Base-by-base conservation (phyloP, 2,888 invertebrate species). In the Caenorhabditis becei region DNA sequence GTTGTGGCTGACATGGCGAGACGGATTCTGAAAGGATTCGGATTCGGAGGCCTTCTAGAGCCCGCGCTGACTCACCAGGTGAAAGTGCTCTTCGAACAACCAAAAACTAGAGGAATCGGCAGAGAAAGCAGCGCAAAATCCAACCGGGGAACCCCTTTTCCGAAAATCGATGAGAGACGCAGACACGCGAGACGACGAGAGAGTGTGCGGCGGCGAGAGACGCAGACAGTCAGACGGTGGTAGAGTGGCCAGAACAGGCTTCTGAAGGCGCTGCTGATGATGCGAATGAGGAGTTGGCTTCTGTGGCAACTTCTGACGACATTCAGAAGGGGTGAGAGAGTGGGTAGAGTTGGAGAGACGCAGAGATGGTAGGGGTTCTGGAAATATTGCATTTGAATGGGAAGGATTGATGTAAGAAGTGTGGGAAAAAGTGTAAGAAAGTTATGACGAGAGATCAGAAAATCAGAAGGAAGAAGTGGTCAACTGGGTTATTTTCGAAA, bases 241-340 rank as follows among this genome's bases (percentile, higher is more conserved):
- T 28, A 26, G 74, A 75, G 74, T 51, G 51, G 49, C 41, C 65
- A 23, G 58, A 53, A 53, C 62, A 35, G 62, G 35, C 74, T 75
- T 53, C 66, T 61, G 66, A 74, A 63, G 72, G 62, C 72, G 47
- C 65, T 65, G 56, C 32, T 18, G 56, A 32, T 32, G 28, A n/a
- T 14, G 54, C 8, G 10, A 32, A 54, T 20, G 75, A 66, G 58
- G 75, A 63, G 65, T 53, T 75, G 59, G 75, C 58, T 65, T 3
- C 16, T 37, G 63, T 54, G 72, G 37, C 58, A 47, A 74, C 75
- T 66, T 59, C 75, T 61, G 75, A 75, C 75, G 75, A 75, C 75
- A 75, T 75, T 67, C 75, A 75, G 75, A 75, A 75, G 66, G 37
- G 44, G 59, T 10, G 44, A n/a, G 44, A 61, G 51, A 28, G 28